Conservation (phyloP, 2,113 vertebrate species). For the Scytalopus superciliaris region DNA sequence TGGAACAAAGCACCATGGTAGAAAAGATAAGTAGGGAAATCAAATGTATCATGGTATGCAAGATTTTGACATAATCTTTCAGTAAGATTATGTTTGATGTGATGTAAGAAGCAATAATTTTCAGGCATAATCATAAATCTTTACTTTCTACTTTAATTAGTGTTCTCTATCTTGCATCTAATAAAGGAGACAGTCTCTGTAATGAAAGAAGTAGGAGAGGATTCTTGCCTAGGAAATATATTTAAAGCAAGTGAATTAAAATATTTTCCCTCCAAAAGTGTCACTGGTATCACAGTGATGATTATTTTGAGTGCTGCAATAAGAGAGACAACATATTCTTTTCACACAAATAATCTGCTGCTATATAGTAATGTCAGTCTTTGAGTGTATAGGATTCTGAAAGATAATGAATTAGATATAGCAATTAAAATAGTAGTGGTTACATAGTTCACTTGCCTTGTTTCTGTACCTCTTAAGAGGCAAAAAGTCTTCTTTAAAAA, state of each 20-base stretch:
- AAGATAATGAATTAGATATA: neutral
- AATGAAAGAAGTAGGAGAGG: neutral
- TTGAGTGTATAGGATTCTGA: neutral
- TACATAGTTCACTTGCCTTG: neutral
- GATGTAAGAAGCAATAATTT: neutral
- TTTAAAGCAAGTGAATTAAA: neutral
- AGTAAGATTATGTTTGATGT: neutral
- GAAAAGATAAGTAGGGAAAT: neutral
- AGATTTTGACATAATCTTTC: neutral
- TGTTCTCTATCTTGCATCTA: neutral
- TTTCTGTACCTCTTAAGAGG: neutral
- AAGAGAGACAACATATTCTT: neutral
- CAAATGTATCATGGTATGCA: neutral
- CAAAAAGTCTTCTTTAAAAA: neutral
- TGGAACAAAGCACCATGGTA: neutral
- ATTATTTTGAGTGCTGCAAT: neutral
- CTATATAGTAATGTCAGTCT: neutral
- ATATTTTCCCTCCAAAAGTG: neutral
- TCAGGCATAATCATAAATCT: neutral
- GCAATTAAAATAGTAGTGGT: neutral
- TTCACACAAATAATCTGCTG: neutral
- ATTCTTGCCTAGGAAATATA: neutral
- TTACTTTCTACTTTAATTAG: neutral
- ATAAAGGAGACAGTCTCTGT: neutral
- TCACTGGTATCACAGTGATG: neutral